These are phyloP conservation scores for Thera obeliscata DNA, from an alignment of 2,888 invertebrate species.

Conservation along the genomic window DNA sequence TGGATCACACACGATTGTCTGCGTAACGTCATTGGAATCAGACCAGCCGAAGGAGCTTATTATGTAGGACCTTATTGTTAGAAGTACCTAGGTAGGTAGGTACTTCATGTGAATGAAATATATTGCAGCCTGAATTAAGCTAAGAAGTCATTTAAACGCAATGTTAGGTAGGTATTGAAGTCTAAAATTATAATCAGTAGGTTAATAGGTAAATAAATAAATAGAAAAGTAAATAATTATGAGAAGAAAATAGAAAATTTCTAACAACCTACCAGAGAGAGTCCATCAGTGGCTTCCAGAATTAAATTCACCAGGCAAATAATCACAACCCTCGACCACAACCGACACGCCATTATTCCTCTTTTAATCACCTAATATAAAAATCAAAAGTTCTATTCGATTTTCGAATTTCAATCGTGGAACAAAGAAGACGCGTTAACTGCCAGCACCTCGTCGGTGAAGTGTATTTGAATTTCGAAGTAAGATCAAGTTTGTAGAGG, in stretches of 20 bases:
- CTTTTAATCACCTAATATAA: slow-evolving; percentile 7
- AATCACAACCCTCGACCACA: slow-evolving; percentile 57
- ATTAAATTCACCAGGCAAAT: slow-evolving; percentile 62
- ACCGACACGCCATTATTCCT: slow-evolving; percentile 48
- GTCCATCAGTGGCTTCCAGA: slow-evolving; percentile 61
- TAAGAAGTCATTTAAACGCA: too few relatives aligned
- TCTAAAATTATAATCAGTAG: not conserved
- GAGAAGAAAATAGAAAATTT: not conserved
- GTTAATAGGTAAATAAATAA: slow-evolving; percentile 9
- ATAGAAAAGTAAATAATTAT: slow-evolving; percentile 7
- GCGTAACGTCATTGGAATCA: too few relatives aligned
- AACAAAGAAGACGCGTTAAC: slow-evolving; percentile 26
- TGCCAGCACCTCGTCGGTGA: slow-evolving; percentile 33
- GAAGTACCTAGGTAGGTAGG: too few relatives aligned
- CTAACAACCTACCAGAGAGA: slow-evolving; percentile 59
- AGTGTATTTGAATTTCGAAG: slow-evolving; percentile 25
- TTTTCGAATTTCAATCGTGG: slow-evolving; percentile 18
- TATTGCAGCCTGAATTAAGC: too few relatives aligned
- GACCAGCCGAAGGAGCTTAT: too few relatives aligned
- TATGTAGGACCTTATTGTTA: too few relatives aligned
- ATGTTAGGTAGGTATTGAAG: not conserved
- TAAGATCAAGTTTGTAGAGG: slow-evolving; percentile 31
- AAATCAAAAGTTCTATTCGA: slow-evolving; percentile 2
- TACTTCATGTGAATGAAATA: too few relatives aligned
- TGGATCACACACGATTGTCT: too few relatives aligned